A percentile compares a stretch with the other conserved stretches of the same genome.
Evolutionary conservation across 2,888 invertebrate species (phyloP).

Genomic region (Spodoptera exigua): DNA sequence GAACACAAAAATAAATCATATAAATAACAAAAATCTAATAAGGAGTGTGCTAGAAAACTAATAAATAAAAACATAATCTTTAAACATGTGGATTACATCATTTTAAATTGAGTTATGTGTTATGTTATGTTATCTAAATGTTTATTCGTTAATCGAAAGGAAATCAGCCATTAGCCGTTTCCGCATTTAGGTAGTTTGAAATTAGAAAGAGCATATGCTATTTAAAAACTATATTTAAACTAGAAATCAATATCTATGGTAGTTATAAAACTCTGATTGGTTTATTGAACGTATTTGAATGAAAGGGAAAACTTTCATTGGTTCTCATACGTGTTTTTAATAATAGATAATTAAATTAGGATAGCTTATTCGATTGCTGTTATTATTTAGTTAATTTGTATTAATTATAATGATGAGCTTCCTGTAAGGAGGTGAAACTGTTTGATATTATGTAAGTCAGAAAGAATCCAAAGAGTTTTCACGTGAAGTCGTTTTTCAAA

Average conservation of each 20-base stretch:
- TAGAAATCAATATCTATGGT: conserved; percentile 30
- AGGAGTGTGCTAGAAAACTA: conserved; percentile 21
- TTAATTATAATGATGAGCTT: no score
- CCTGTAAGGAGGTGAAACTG: no score
- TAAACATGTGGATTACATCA: conserved; percentile 41
- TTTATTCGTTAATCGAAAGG: conserved; percentile 48
- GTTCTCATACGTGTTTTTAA: conserved; percentile 23
- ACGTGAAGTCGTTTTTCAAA: no score
- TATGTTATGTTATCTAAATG: no score
- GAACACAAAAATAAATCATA: no score
- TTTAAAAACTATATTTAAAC: conserved; percentile 37
- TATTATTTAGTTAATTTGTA: no score
- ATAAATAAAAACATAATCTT: conserved; percentile 24
- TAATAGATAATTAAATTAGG: conserved; percentile 23
- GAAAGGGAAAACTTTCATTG: conserved; percentile 36
- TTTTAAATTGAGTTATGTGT: conserved; percentile 44
- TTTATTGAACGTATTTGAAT: conserved; percentile 25
- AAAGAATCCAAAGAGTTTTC: no score
- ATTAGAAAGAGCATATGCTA: conserved; percentile 43
- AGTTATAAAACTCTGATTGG: conserved; percentile 41
- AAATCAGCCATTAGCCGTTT: conserved; percentile 53
- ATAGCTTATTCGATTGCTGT: conserved; percentile 13
- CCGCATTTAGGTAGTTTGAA: conserved; percentile 47
- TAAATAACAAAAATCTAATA: not conserved
- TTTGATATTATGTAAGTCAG: no score